These are phyloP conservation scores for Drosophila fulvimacula DNA, from an alignment of 2,888 invertebrate genomes.

Conservation along the genomic window DNA sequence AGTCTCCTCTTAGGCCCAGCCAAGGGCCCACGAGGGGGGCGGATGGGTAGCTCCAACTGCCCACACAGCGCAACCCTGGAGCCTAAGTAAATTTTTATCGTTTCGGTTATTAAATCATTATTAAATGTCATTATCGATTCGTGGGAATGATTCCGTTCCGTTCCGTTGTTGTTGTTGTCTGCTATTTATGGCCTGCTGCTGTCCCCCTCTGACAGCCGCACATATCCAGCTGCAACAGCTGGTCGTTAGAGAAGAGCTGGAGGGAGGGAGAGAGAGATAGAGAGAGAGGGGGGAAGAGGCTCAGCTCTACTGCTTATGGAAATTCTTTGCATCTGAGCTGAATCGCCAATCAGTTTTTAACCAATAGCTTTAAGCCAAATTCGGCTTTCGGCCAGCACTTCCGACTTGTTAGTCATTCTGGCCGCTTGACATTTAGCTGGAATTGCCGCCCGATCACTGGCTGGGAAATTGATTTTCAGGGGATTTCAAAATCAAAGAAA, in stretches of 20 bases:
- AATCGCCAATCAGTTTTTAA: constrained; percentile 40
- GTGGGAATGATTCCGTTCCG: constrained; percentile 62
- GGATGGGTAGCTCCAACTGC: constrained; percentile 14
- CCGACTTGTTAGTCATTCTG: constrained; percentile 60
- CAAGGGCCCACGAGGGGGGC: background rate
- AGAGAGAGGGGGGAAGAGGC: background rate
- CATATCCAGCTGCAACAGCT: constrained; percentile 15
- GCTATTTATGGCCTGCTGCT: constrained; percentile 17
- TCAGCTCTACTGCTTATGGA: constrained; percentile 38
- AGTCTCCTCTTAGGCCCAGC: background rate
- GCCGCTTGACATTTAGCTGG: constrained; percentile 41
- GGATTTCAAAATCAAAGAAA: constrained; percentile 8
- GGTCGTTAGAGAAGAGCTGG: background rate
- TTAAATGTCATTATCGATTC: constrained; percentile 77
- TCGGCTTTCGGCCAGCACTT: constrained; percentile 51
- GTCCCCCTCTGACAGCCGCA: constrained; percentile 6
- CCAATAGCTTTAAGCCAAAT: constrained; percentile 45
- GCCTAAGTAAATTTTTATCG: constrained; percentile 64
- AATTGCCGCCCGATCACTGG: constrained; percentile 36
- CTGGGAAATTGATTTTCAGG: constrained; percentile 20
- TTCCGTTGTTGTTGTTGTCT: background rate
- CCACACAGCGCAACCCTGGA: constrained; percentile 21
- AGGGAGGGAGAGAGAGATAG: background rate
- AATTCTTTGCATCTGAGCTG: constrained; percentile 35
- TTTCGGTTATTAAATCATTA: constrained; percentile 65